Conservation (phyloP, 2,113 vertebrate genomes). For the Colius striatus region DNA sequence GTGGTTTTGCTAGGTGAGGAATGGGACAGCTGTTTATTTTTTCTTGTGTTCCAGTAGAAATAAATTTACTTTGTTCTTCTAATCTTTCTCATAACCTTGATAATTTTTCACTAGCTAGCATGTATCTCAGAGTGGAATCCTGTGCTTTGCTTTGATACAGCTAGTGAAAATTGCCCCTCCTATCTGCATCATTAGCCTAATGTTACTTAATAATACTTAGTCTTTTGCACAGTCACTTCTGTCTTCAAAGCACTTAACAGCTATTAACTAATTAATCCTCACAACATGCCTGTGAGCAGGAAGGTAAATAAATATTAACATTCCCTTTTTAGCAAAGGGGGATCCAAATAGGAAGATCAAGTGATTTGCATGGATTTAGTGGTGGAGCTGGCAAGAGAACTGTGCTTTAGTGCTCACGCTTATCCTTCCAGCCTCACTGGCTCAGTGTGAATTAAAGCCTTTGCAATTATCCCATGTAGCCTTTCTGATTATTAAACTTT, state of each 20-base stretch:
- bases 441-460: neutral
- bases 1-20: neutral
- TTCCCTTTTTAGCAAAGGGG: constrained; percentile 33
- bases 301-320: constrained; percentile 49
- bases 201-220: constrained; percentile 47
- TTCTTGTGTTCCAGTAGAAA: neutral
- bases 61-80: neutral
- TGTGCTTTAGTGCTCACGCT: neutral
- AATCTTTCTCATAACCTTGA: constrained; percentile 4
- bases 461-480: neutral
- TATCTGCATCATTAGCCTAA: constrained; percentile 36
- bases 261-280: constrained; percentile 68
- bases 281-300: constrained; percentile 27
- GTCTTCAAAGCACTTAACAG: constrained; percentile 44
- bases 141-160: constrained; percentile 16
- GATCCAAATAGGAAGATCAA: constrained; percentile 53
- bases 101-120: constrained; percentile 32
- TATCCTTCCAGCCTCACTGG: neutral
- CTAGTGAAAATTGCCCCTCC: constrained; percentile 8
- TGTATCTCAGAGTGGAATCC: neutral
- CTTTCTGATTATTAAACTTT: neutral
- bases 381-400: constrained; percentile 16
- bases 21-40: neutral
- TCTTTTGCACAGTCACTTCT: constrained; percentile 29
- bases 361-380: constrained; percentile 30